Percentiles rank a stretch among this genome's conserved stretches.
phyloP scores from a whole-genome alignment of 2,797 vertebrate species.

The Potorous gilbertii region DNA sequence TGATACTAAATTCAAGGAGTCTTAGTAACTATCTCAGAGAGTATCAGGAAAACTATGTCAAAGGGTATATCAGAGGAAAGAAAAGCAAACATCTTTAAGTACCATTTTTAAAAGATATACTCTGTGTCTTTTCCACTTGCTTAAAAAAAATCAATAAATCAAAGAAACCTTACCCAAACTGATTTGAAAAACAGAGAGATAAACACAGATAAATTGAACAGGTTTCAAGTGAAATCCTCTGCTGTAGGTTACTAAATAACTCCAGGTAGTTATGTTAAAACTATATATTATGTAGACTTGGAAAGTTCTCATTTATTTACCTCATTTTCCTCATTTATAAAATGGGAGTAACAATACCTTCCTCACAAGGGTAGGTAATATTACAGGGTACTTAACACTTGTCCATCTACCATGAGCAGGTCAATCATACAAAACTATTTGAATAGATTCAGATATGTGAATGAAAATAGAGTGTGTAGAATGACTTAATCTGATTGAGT shows the following conservation, averaged over 20 bases:
- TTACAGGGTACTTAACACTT: background rate
- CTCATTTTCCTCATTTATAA: background rate
- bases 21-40: background rate
- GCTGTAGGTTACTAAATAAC: background rate
- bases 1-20: background rate
- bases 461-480: background rate
- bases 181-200: background rate
- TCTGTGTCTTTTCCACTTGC: background rate
- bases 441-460: background rate
- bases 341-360: background rate
- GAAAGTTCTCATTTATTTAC: background rate
- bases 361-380: background rate
- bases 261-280: background rate
- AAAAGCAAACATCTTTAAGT: background rate
- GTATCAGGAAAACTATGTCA: background rate
- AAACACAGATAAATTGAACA: background rate
- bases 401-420: background rate
- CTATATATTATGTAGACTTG: background rate
- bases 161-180: background rate
- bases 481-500: background rate
- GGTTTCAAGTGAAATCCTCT: background rate
- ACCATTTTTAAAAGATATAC: background rate
- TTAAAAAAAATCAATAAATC: background rate
- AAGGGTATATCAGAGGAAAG: background rate
- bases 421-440: background rate